A percentile compares a stretch with the other conserved stretches of the same genome.
phyloP scores from a whole-genome alignment of 2,113 vertebrate genomes.

The Colius striatus region DNA sequence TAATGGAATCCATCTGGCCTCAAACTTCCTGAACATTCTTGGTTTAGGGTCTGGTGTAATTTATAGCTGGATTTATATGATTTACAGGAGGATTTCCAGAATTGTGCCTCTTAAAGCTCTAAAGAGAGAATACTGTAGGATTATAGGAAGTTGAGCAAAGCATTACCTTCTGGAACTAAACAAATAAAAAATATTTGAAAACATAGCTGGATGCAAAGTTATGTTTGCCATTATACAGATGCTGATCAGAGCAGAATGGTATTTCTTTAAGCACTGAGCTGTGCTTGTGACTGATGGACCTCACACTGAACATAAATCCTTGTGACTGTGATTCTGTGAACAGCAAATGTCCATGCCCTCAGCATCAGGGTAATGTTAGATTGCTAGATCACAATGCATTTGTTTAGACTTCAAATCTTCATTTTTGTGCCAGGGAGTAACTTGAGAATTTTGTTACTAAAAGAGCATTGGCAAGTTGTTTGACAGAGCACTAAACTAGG shows the following conservation, averaged over 20 bases:
- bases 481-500: background rate
- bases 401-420: background rate
- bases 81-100: conserved; percentile 19
- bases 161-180: background rate
- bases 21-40: background rate
- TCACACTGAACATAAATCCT: background rate
- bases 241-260: background rate
- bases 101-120: background rate
- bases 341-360: background rate
- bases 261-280: background rate
- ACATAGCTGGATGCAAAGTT: background rate
- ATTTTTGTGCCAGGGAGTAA: background rate
- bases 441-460: background rate
- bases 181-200: background rate
- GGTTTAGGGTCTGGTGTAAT: background rate
- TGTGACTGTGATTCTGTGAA: background rate
- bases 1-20: conserved; percentile 35
- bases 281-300: background rate
- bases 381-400: background rate
- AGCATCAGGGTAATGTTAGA: background rate
- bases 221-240: conserved; percentile 5
- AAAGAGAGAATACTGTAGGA: background rate
- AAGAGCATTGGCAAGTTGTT: background rate
- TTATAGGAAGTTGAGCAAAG: background rate
- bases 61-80: background rate